Evolutionary conservation across 2,113 vertebrate genomes (phyloP).

Genomic region (Eretmochelys imbricata): DNA sequence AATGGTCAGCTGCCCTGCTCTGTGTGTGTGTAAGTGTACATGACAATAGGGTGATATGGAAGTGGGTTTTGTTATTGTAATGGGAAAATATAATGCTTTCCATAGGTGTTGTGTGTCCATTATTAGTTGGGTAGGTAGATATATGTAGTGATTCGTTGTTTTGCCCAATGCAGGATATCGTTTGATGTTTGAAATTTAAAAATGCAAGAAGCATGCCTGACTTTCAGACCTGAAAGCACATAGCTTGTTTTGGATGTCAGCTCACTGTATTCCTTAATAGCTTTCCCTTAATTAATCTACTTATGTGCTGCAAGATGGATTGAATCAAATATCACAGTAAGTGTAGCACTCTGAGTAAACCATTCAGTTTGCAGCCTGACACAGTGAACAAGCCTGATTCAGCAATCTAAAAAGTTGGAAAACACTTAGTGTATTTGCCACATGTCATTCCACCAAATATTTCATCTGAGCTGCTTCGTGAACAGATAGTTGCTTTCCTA

Average conservation of each 20-base stretch:
- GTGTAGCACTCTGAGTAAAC: background rate
- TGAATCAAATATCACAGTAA: background rate
- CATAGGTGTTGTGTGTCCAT: background rate
- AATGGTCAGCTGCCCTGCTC: background rate
- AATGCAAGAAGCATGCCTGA: background rate
- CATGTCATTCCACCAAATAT: background rate
- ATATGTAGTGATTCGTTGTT: background rate
- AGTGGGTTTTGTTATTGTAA: background rate
- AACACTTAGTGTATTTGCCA: background rate
- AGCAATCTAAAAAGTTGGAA: background rate
- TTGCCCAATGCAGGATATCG: background rate
- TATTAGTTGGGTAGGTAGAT: background rate
- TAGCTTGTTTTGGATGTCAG: background rate
- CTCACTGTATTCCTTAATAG: background rate
- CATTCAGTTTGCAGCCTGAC: background rate
- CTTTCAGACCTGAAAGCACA: background rate
- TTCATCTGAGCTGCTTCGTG: background rate
- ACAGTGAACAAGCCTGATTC: background rate
- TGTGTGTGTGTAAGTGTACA: background rate
- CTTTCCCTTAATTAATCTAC: background rate
- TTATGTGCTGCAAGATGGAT: background rate
- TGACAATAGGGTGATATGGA: background rate
- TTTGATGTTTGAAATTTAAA: background rate
- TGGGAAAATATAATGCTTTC: background rate
- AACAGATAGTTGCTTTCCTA: background rate